Evolutionary conservation across 2,797 vertebrate genomes (phyloP).

Genomic region (Staurois parvus): DNA sequence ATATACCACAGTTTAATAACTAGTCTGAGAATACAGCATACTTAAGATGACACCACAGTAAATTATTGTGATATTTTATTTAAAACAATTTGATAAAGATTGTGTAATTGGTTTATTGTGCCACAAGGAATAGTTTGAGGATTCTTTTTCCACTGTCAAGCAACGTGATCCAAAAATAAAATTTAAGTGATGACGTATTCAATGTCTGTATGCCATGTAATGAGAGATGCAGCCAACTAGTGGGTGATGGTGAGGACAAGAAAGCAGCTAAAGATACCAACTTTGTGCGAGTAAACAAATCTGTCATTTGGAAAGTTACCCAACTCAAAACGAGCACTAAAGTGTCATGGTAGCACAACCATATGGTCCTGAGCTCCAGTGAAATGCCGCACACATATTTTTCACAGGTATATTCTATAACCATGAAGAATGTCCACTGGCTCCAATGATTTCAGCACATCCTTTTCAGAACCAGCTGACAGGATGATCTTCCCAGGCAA

Average conservation of each 20-base stretch:
- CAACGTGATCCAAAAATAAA: slow-evolving; percentile 17
- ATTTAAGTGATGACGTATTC: background rate
- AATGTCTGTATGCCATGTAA: background rate
- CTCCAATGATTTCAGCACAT: slow-evolving; percentile 63
- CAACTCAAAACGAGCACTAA: background rate
- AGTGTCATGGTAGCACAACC: slow-evolving; percentile 1
- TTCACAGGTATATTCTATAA: slow-evolving; percentile 64
- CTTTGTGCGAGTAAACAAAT: slow-evolving; percentile 1
- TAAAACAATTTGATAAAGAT: background rate
- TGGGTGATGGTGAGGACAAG: background rate
- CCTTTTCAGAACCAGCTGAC: slow-evolving; percentile 71
- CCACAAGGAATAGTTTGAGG: background rate
- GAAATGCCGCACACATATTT: slow-evolving; percentile 60
- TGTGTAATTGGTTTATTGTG: slow-evolving; percentile 20
- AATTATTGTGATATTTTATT: background rate
- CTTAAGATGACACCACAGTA: background rate
- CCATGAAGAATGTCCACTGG: slow-evolving; percentile 61
- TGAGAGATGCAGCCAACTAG: background rate
- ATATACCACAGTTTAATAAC: slow-evolving; percentile 42
- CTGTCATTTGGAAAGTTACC: slow-evolving; percentile 39
- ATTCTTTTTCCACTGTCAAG: slow-evolving; percentile 1
- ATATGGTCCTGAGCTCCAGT: slow-evolving; percentile 68
- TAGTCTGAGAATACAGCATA: slow-evolving; percentile 21
- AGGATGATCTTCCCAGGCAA: slow-evolving; percentile 66
- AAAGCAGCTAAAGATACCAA: background rate